Base-by-base conservation (phyloP, 2,113 vertebrate genomes). In the Notiomystis cincta region DNA sequence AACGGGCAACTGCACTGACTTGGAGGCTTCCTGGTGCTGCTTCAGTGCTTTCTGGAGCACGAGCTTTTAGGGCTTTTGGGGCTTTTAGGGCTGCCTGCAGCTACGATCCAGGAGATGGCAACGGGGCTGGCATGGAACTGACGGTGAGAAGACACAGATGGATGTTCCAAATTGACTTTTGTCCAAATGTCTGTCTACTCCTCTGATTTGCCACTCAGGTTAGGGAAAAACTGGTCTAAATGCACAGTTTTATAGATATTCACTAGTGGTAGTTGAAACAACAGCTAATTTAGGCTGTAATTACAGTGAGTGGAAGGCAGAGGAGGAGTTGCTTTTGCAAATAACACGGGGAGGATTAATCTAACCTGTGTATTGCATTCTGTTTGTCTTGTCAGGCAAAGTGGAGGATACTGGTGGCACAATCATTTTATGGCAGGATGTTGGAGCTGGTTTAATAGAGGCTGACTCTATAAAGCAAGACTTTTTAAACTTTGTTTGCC, bases 101-200 rank as follows among this genome's bases (percentile, higher is more conserved):
- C 10, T 48, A 38, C 0, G 0, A 22, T 48, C 13, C 2, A 53
- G 28, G 70, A 53, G 73, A 40, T 2, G 3, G 33, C 33, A 66
- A 66, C 18, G 38, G 54, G 76, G 15, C 40, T 70, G 58, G 33
- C 8, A 3, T 37, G 50, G 47, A 76, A 78, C 9, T 45, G 23
- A n/a, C 0, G 0, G 37, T 44, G 33, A 56, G 69, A 78, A 61
- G 37, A 40, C 27, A 10, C 8, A 64, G 25, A 22, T 2, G 7
- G 30, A n/a, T 76, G 12, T 66, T 75, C 28, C 48, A 42, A 54
- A 75, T 3, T 9, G 51, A n/a, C 28, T 1, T 33, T 60, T 40
- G 35, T 51, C 25, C 44, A 42, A 47, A 66, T 70, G 6, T 28
- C 61, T 65, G 17, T 37, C 30, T 91, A 1, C 31, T 73, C 33